Base-by-base conservation (phyloP, 2,888 invertebrate species). In the Incurvaria masculella region DNA sequence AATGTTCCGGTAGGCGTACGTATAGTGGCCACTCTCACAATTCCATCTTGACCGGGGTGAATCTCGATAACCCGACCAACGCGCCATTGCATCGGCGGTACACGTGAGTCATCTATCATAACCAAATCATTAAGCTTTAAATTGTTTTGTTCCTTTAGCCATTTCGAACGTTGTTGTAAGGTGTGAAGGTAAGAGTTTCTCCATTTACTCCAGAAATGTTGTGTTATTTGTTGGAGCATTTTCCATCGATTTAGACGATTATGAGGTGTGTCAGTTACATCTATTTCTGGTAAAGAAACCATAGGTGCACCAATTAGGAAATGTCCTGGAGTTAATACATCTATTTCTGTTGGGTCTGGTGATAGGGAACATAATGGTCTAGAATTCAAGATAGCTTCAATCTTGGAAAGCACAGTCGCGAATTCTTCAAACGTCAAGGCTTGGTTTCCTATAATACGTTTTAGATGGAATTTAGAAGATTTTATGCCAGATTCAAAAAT, bases 401-500 rank as follows among this genome's bases (percentile, higher is more conserved):
- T 53, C 43, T 57, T 54, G 19, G 46, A 47, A 1, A 54, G 18
- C 2, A 57, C 38, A 3, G 57, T 60, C 8, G 45, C 26, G 33
- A 58, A 48, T 46, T 61, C 56, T 48, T 58, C 55, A 20, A 50
- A 55, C 4, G 54, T 57, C 5, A 59, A 44, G 14, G 42, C 49
- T 20, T 38, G 16, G 16, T 49, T 43, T 2, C 58, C 56, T 5
- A 59, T 42, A 2, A 55, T 45, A n/a, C 56, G 45, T 21, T 51
- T 49, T 6, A 61, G 42, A 48, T 60, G 59, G 50, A 47, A 53
- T 50, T 61, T 63, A 4, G 56, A 47, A 1, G 52, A 52, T 42
- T 57, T 57, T 6, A 61, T 55, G 2, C 53, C 56, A 4, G 56
- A 53, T 46, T 62, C 61, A 57, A 59, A 60, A 6, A 59, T 45